Conservation (phyloP, 2,113 vertebrate species). For the Dascyllus trimaculatus region DNA sequence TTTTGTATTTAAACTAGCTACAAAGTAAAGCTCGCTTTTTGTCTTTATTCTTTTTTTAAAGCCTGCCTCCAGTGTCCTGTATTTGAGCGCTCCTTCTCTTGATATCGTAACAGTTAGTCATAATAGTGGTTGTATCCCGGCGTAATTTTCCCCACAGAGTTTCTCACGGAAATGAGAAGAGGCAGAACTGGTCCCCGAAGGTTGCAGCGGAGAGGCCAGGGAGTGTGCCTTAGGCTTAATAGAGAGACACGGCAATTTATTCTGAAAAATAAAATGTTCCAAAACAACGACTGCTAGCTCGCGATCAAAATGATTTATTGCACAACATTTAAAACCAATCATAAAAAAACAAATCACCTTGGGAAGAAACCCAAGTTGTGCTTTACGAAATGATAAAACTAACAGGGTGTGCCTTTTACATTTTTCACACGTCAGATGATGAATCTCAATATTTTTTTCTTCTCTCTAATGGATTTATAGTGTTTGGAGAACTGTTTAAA, state of each 20-base stretch:
- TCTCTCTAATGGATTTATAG: slow-evolving; percentile 34
- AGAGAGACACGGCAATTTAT: slow-evolving; percentile 9
- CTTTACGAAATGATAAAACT: slow-evolving; percentile 40
- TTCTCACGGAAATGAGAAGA: slow-evolving; percentile 29
- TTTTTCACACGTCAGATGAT: slow-evolving; percentile 30
- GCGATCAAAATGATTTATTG: slow-evolving; percentile 31
- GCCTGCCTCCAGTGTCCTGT: too few relatives aligned
- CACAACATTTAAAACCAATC: slow-evolving; percentile 36
- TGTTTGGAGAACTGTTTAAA: slow-evolving; percentile 41
- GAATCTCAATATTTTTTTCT: slow-evolving; percentile 18
- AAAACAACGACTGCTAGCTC: slow-evolving; percentile 16
- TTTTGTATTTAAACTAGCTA: too few relatives aligned
- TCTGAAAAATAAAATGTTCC: slow-evolving; percentile 44
- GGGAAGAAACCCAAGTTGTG: slow-evolving; percentile 42
- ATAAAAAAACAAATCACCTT: slow-evolving; percentile 23
- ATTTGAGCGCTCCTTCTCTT: too few relatives aligned
- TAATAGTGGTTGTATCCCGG: slow-evolving; percentile 9
- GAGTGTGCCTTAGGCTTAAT: slow-evolving; percentile 11
- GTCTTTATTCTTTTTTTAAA: too few relatives aligned
- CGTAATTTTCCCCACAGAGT: neutral
- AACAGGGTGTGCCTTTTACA: neutral
- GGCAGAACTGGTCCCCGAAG: slow-evolving; percentile 4
- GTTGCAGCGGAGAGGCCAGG: neutral
- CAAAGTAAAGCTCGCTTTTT: too few relatives aligned
- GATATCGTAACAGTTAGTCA: neutral